phyloP scores from a whole-genome alignment of 2,113 vertebrate genomes.

The Heteronetta atricapilla region DNA sequence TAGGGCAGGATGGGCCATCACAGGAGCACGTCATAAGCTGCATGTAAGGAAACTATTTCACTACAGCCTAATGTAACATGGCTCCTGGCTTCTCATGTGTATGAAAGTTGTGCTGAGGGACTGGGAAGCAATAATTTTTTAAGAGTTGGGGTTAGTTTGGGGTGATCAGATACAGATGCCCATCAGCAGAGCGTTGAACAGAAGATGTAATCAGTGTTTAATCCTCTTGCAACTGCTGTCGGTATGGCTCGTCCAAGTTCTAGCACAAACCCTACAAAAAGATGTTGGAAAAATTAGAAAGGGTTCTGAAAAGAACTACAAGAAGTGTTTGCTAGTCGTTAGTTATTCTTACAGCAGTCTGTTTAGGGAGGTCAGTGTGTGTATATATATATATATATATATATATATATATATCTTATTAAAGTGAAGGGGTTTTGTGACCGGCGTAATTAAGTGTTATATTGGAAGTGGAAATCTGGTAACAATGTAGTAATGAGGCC shows the following conservation, averaged over 20 bases:
- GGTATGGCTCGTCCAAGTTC: background rate
- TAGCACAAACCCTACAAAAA: background rate
- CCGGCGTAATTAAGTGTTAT: background rate
- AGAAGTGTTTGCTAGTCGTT: background rate
- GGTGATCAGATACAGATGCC: background rate
- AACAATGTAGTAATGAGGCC: background rate
- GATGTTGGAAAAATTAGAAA: background rate
- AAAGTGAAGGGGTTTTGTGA: background rate
- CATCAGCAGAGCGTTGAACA: background rate
- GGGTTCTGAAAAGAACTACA: background rate
- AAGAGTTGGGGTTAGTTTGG: background rate
- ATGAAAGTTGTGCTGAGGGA: background rate
- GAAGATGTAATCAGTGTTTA: background rate
- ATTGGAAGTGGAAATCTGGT: background rate
- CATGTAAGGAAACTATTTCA: background rate
- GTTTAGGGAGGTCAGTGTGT: background rate
- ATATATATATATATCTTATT: background rate
- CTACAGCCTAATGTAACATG: background rate
- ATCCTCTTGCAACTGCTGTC: background rate
- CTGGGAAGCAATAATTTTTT: background rate
- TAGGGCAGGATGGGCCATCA: background rate
- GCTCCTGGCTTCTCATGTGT: no score
- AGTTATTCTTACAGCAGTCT: background rate
- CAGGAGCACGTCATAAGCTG: background rate
- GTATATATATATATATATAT: no score